These are phyloP conservation scores for Delichon dasypus DNA, from an alignment of 2,797 vertebrate genomes.

Conservation along the genomic window DNA sequence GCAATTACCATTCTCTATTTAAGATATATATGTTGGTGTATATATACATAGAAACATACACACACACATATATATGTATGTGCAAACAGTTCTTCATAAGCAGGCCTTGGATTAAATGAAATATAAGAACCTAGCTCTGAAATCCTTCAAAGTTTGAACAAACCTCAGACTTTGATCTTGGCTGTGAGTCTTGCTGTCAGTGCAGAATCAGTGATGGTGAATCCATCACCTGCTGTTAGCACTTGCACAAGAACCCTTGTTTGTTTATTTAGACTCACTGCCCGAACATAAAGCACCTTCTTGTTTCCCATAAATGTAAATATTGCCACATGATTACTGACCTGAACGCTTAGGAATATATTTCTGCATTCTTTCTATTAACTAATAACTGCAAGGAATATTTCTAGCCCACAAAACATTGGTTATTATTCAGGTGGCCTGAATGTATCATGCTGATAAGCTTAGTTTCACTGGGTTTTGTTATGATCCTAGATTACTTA, in stretches of 20 bases:
- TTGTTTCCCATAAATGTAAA: neutral
- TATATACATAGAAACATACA: too few species aligned
- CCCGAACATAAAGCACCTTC: neutral
- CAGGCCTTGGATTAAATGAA: neutral
- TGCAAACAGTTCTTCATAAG: neutral
- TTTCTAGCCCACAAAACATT: neutral
- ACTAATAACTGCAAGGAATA: neutral
- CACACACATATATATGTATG: fast-evolving
- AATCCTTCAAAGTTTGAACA: neutral
- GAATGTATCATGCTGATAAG: neutral
- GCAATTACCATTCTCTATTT: neutral
- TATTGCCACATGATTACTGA: neutral
- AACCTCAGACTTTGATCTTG: neutral
- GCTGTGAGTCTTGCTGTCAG: neutral
- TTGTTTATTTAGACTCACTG: neutral
- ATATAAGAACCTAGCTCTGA: neutral
- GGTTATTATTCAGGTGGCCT: neutral
- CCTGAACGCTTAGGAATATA: neutral
- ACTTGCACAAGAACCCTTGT: neutral
- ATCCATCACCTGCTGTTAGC: fast-evolving
- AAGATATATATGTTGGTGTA: neutral
- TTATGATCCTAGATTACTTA: fast-evolving
- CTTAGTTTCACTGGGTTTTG: neutral
- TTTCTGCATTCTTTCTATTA: neutral
- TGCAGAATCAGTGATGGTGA: neutral